A percentile compares a stretch with the other conserved stretches of the same genome.
phyloP scores from a whole-genome alignment of 2,113 vertebrate species.

The Saguinus midas region DNA sequence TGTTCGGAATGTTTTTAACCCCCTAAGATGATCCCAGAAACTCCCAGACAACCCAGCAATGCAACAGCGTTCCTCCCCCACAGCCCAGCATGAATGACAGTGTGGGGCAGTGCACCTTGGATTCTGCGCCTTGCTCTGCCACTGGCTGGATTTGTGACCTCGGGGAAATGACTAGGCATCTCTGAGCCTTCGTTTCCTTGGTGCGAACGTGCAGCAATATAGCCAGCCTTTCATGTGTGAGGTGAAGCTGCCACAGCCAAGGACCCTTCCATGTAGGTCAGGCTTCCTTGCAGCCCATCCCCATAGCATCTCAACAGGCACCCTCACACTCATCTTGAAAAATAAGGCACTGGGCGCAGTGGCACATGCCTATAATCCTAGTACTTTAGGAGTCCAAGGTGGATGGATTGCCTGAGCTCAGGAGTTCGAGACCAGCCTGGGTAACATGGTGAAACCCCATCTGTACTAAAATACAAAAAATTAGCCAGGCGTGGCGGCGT shows the following conservation, averaged over 20 bases:
- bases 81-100: too few relatives aligned
- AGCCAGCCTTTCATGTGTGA: background rate
- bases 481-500: too few relatives aligned
- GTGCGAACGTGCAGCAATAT: background rate
- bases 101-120: background rate
- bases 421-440: too few relatives aligned
- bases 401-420: too few relatives aligned
- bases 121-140: background rate
- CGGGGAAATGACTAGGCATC: background rate
- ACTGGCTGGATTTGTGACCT: background rate
- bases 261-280: background rate
- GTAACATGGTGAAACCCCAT: too few relatives aligned
- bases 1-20: background rate
- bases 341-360: background rate
- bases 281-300: background rate
- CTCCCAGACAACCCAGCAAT: background rate
- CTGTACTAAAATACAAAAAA: too few relatives aligned
- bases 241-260: fast-evolving
- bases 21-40: background rate
- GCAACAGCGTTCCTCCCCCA: background rate
- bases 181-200: background rate
- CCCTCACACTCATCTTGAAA: background rate
- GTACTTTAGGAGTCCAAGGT: too few relatives aligned
- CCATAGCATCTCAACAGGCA: background rate
- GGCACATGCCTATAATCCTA: too few relatives aligned